Evolutionary conservation across 2,797 vertebrate genomes (phyloP).

Genomic region (Carapus acus): DNA sequence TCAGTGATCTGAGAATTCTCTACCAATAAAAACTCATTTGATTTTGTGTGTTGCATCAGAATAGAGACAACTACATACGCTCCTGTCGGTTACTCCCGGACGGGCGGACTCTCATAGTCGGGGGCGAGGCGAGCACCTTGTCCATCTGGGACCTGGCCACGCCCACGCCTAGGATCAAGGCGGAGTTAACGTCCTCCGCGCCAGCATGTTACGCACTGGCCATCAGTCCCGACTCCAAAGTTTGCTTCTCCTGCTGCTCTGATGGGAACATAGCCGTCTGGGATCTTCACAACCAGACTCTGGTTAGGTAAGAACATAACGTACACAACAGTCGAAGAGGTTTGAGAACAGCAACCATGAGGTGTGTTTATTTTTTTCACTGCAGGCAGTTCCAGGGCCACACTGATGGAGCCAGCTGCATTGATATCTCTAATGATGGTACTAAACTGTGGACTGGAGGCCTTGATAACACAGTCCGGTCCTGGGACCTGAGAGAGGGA

Average conservation of each 20-base stretch:
- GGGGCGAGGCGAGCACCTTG: slow-evolving; percentile 89
- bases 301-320: slow-evolving; percentile 78
- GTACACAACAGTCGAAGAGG: no score
- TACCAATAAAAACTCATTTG: no score
- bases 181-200: slow-evolving; percentile 88
- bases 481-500: slow-evolving; percentile 95
- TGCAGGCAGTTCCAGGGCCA: slow-evolving; percentile 93
- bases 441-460: slow-evolving; percentile 98
- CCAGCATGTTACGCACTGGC: slow-evolving; percentile 92
- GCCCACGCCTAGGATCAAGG: slow-evolving; percentile 91
- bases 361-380: background rate
- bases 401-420: slow-evolving; percentile 95
- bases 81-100: slow-evolving; percentile 93
- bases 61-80: slow-evolving; percentile 85
- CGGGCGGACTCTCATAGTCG: slow-evolving; percentile 90
- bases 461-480: slow-evolving; percentile 94
- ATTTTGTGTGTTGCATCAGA: slow-evolving; percentile 56
- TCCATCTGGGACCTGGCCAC: slow-evolving; percentile 96
- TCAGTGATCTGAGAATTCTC: no score
- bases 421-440: slow-evolving; percentile 95
- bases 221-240: slow-evolving; percentile 95
- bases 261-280: slow-evolving; percentile 95
- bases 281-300: slow-evolving; percentile 95
- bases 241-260: slow-evolving; percentile 96
- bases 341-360: no score